Evolutionary conservation across 2,888 invertebrate genomes (phyloP).

Genomic region (Mesorhabditis belari): DNA sequence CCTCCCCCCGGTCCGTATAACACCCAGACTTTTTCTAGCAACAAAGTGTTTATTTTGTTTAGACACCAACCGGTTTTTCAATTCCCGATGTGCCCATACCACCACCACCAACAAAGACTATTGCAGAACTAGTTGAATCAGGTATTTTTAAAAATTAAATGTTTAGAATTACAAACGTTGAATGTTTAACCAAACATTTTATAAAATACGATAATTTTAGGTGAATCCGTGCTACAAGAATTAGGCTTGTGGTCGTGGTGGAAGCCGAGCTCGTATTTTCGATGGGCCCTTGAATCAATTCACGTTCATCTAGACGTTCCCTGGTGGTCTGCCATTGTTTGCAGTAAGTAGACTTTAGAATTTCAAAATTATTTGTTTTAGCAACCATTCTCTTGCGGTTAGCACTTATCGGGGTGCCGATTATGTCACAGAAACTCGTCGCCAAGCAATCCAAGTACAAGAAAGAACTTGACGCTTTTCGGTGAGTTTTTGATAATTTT

Average conservation of each 20-base stretch:
- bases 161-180: no score
- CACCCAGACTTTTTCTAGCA: background rate
- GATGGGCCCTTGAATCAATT: slow-evolving; percentile 72
- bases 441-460: slow-evolving; percentile 75
- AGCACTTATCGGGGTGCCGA: slow-evolving; percentile 75
- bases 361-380: slow-evolving; percentile 51
- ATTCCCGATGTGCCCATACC: background rate
- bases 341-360: slow-evolving; percentile 59
- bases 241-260: slow-evolving; percentile 59
- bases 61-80: background rate
- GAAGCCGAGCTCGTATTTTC: slow-evolving; percentile 74
- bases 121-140: background rate
- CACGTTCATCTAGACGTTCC: slow-evolving; percentile 77
- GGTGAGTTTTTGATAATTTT: no score
- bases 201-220: background rate
- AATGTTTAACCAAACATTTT: no score
- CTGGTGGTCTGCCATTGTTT: slow-evolving; percentile 83
- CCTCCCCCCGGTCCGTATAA: no score
- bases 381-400: slow-evolving; percentile 73
- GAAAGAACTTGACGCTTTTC: slow-evolving; percentile 76
- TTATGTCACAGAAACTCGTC: slow-evolving; percentile 66
- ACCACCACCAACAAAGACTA: background rate
- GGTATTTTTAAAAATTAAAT: no score
- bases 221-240: slow-evolving; percentile 41
- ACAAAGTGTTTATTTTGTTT: background rate